Conservation (phyloP, 1,140 invertebrate genomes). For the Chrysomallon squamiferum region DNA sequence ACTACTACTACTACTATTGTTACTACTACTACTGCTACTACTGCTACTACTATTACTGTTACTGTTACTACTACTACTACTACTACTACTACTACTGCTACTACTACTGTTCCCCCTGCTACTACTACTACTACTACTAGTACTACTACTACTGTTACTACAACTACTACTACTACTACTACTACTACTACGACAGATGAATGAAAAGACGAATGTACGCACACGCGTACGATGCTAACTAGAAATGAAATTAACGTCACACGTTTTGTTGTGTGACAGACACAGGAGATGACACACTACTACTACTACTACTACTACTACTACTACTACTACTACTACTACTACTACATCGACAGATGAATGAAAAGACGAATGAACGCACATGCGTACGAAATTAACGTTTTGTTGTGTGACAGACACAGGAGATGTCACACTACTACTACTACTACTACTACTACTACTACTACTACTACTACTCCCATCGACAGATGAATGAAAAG, state of each 20-base stretch:
- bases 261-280: background rate
- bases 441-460: slow-evolving; percentile 4
- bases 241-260: background rate
- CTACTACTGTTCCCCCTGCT: background rate
- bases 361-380: background rate
- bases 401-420: background rate
- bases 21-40: slow-evolving; percentile 5
- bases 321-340: slow-evolving; percentile 6
- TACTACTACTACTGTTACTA: slow-evolving; percentile 4
- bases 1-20: slow-evolving; percentile 8
- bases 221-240: too few species aligned
- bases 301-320: slow-evolving; percentile 6
- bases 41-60: slow-evolving; percentile 5
- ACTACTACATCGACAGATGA: background rate
- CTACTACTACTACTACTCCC: slow-evolving; percentile 4
- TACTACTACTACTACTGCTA: slow-evolving; percentile 6
- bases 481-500: too few species aligned
- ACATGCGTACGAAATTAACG: too few species aligned
- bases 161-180: slow-evolving; percentile 4
- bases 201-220: too few species aligned
- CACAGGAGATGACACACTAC: background rate
- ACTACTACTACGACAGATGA: background rate
- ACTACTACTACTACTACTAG: slow-evolving; percentile 4
- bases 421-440: background rate
- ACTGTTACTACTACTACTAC: slow-evolving; percentile 5